A percentile compares a stretch with the other conserved stretches of the same genome.
These are phyloP conservation scores for Stomatorhinus ivindoensis DNA, from an alignment of 2,113 vertebrate species.

Conservation along the genomic window DNA sequence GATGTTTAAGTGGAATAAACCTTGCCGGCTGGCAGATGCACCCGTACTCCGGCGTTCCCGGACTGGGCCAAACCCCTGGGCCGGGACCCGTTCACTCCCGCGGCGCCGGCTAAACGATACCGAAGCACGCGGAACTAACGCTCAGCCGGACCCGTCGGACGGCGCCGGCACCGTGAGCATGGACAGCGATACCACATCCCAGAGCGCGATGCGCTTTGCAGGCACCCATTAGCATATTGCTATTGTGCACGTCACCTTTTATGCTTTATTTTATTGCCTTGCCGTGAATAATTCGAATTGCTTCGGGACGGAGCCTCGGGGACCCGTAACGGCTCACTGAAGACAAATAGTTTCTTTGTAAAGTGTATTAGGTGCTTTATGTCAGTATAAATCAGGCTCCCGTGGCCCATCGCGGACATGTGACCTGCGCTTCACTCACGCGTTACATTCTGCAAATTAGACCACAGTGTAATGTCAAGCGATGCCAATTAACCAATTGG, in stretches of 20 bases:
- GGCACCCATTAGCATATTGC: slow-evolving; percentile 6
- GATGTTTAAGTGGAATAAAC: neutral
- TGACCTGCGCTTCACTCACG: neutral
- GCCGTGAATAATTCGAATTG: neutral
- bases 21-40: neutral
- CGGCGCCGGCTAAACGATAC: neutral
- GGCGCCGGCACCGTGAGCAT: neutral
- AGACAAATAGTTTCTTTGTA: slow-evolving; percentile 10
- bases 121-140: neutral
- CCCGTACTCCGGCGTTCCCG: neutral
- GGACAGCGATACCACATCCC: neutral
- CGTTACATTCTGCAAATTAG: neutral
- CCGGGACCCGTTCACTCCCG: neutral
- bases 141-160: neutral
- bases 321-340: slow-evolving; percentile 7
- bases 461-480: neutral
- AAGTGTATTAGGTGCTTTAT: slow-evolving; percentile 12
- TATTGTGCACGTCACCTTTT: neutral
- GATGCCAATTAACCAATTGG: neutral
- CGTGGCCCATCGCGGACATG: neutral
- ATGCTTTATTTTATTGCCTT: slow-evolving; percentile 4
- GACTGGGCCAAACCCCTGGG: neutral
- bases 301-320: neutral
- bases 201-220: neutral
- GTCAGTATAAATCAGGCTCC: neutral